These are phyloP conservation scores for Drosophila melanica DNA, from an alignment of 1,140 invertebrate species.

Conservation along the genomic window DNA sequence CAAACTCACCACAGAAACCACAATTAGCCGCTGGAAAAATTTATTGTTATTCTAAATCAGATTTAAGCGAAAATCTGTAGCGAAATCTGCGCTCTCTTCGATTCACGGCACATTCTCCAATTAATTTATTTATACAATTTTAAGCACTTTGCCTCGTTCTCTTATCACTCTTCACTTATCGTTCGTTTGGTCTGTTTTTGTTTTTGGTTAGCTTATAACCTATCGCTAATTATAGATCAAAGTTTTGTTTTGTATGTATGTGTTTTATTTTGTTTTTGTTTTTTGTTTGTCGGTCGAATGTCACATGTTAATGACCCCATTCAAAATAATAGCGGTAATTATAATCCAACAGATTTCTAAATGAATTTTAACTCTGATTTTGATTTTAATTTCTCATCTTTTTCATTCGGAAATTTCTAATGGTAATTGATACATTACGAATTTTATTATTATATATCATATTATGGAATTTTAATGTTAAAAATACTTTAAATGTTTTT, in stretches of 20 bases:
- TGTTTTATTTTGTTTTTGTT: constrained; percentile 1
- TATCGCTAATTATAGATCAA: constrained; percentile 67
- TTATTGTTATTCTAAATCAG: constrained; percentile 62
- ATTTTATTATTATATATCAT: not conserved
- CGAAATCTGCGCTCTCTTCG: constrained; percentile 57
- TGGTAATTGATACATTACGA: constrained; percentile 30
- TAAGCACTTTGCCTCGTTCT: constrained; percentile 46
- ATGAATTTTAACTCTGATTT: constrained; percentile 48
- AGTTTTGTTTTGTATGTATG: constrained; percentile 26
- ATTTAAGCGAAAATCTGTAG: constrained; percentile 50
- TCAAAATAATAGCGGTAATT: constrained; percentile 73
- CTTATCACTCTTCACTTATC: constrained; percentile 64
- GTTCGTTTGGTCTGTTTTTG: constrained; percentile 1
- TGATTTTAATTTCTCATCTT: constrained; percentile 20
- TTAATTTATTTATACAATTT: constrained; percentile 40
- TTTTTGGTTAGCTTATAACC: constrained; percentile 51
- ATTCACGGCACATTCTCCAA: constrained; percentile 55
- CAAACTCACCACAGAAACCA: constrained; percentile 70
- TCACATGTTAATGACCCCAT: constrained; percentile 78
- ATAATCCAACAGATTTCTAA: constrained; percentile 72
- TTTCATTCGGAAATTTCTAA: constrained; percentile 24
- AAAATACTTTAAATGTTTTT: not conserved
- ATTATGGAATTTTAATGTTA: not conserved
- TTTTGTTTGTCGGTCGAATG: constrained; percentile 32
- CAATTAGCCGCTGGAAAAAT: constrained; percentile 60